Conservation (phyloP, 2,888 invertebrate genomes). For the Amiota mariae region DNA sequence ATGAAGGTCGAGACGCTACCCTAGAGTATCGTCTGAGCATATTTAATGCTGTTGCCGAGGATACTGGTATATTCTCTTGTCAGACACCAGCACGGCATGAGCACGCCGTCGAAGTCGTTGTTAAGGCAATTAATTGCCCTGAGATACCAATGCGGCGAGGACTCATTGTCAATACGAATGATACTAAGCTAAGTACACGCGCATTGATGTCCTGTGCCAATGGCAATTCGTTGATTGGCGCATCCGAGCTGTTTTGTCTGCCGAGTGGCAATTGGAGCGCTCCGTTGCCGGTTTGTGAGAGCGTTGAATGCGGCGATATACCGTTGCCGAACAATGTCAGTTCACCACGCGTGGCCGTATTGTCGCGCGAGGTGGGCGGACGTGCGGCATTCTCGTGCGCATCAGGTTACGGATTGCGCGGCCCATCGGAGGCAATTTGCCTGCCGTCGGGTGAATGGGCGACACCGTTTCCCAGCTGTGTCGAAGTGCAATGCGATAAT, state of each 20-base stretch:
- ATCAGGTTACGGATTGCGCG: slow-evolving; percentile 83
- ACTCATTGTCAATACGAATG: slow-evolving; percentile 81
- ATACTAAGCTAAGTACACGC: slow-evolving; percentile 83
- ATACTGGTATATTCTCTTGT: slow-evolving; percentile 89
- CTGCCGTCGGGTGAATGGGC: slow-evolving; percentile 86
- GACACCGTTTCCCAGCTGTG: slow-evolving; percentile 82
- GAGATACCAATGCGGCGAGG: slow-evolving; percentile 83
- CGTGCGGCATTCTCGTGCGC: slow-evolving; percentile 86
- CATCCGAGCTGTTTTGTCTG: slow-evolving; percentile 82
- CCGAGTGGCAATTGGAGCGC: slow-evolving; percentile 91
- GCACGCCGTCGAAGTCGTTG: slow-evolving; percentile 86
- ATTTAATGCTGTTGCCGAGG: slow-evolving; percentile 85
- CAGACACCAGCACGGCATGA: slow-evolving; percentile 88
- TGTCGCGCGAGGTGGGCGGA: slow-evolving; percentile 87
- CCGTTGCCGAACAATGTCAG: slow-evolving; percentile 76
- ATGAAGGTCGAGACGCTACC: slow-evolving; percentile 84
- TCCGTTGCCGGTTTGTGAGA: slow-evolving; percentile 87
- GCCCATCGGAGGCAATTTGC: slow-evolving; percentile 84
- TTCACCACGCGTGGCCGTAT: slow-evolving; percentile 81
- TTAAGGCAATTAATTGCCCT: slow-evolving; percentile 87
- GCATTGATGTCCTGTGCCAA: slow-evolving; percentile 85
- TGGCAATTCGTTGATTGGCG: slow-evolving; percentile 86
- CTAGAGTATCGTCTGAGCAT: slow-evolving; percentile 88
- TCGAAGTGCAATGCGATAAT: slow-evolving; percentile 86
- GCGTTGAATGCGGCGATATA: slow-evolving; percentile 89